Percentiles rank a stretch among this genome's conserved stretches.
phyloP scores from a whole-genome alignment of 2,888 invertebrate species.

The Hemistola chrysoprasaria region DNA sequence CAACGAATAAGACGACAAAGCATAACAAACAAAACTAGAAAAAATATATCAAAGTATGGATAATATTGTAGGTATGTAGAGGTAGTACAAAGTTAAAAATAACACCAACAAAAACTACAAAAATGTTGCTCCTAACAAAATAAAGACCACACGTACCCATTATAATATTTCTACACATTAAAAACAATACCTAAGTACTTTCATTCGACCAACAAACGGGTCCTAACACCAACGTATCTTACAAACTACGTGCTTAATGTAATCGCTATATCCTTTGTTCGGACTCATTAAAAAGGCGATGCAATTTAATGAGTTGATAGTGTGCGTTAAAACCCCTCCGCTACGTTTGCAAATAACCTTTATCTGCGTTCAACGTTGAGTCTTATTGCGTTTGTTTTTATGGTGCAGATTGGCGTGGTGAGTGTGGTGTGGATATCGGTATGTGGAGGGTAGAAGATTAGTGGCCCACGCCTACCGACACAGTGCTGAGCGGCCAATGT shows the following conservation, averaged over 20 bases:
- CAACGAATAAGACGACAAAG: too few species aligned
- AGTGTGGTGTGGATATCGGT: constrained; percentile 55
- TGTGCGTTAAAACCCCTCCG: constrained; percentile 77
- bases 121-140: too few species aligned
- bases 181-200: constrained; percentile 23
- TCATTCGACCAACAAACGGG: constrained; percentile 45
- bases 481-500: constrained; percentile 80
- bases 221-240: constrained; percentile 60
- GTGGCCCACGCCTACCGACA: constrained; percentile 79
- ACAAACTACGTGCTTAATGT: constrained; percentile 77
- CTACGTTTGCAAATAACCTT: constrained; percentile 73
- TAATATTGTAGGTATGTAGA: too few species aligned
- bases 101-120: background rate
- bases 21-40: too few species aligned
- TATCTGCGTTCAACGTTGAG: constrained; percentile 32
- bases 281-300: constrained; percentile 83
- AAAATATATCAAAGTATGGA: too few species aligned
- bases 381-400: constrained; percentile 41
- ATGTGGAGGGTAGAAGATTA: constrained; percentile 81
- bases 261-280: constrained; percentile 82
- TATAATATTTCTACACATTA: constrained; percentile 14
- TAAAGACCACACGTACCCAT: constrained; percentile 5
- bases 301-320: constrained; percentile 83
- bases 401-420: constrained; percentile 41
- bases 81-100: too few species aligned